Conservation (phyloP, 2,797 vertebrate genomes). For the Loris lydekkerianus region DNA sequence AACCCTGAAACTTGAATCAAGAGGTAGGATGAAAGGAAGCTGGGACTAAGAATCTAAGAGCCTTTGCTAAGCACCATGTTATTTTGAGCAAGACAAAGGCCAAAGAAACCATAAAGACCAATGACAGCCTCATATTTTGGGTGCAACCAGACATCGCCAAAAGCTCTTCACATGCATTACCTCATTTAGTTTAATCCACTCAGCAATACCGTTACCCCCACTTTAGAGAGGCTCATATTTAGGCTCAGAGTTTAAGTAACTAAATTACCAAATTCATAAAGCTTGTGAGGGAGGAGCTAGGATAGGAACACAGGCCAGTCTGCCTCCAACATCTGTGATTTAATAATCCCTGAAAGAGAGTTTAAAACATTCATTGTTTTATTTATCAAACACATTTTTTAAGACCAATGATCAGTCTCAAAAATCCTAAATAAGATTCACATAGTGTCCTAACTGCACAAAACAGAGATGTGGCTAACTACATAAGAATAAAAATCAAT, state of each 20-base stretch:
- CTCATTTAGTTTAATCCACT: slow-evolving; percentile 16
- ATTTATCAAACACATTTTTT: slow-evolving; percentile 13
- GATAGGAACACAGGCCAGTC: neutral
- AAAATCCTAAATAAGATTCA: neutral
- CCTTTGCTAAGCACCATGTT: neutral
- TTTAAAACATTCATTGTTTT: slow-evolving; percentile 34
- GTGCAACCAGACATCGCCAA: neutral
- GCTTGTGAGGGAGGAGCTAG: neutral
- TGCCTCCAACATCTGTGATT: neutral
- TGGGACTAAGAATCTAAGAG: neutral
- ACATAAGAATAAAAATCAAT: neutral
- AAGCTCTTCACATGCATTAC: neutral
- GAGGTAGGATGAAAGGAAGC: neutral
- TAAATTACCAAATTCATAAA: slow-evolving; percentile 23
- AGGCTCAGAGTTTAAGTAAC: neutral
- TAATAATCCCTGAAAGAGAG: neutral
- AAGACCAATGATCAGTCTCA: neutral
- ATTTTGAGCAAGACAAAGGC: neutral
- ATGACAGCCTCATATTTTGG: neutral
- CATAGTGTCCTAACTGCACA: neutral
- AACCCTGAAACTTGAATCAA: slow-evolving; percentile 1
- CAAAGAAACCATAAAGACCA: neutral
- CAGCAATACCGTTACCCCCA: neutral
- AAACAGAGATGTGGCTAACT: slow-evolving; percentile 39
- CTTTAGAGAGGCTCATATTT: neutral